Conservation (phyloP, 2,888 invertebrate species). For the Julus scandinavius region DNA sequence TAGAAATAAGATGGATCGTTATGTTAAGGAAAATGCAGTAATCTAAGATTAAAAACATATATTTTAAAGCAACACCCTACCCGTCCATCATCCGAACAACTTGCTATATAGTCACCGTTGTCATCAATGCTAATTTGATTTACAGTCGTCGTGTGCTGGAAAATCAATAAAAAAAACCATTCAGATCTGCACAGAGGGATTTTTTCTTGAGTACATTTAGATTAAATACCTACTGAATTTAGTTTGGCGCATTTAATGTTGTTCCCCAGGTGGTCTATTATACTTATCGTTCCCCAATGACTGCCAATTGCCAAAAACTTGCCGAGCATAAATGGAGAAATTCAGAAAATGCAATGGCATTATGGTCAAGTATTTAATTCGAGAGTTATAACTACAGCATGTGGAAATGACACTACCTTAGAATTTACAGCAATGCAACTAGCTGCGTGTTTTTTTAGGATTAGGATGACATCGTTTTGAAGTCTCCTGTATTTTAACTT, state of each 20-base stretch:
- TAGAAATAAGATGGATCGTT: too few species aligned
- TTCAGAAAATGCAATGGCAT: conserved; percentile 26
- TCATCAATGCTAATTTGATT: conserved; percentile 94
- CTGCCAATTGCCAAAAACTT: conserved; percentile 93
- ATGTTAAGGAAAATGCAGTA: too few species aligned
- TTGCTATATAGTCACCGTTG: conserved; percentile 93
- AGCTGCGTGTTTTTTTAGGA: conserved; percentile 85
- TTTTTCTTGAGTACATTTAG: too few species aligned
- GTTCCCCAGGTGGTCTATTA: conserved; percentile 93
- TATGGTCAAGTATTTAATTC: background rate
- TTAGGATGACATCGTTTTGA: conserved; percentile 85
- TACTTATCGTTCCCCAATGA: conserved; percentile 88
- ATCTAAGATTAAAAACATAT: background rate
- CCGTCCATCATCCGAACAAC: conserved; percentile 91
- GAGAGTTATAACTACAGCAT: background rate
- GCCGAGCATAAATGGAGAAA: conserved; percentile 60
- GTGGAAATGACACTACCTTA: conserved; percentile 71
- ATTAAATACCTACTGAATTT: conserved; percentile 67
- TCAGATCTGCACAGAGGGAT: background rate
- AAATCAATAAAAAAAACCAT: background rate
- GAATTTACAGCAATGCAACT: conserved; percentile 94
- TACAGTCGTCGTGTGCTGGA: conserved; percentile 84
- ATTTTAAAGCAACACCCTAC: conserved; percentile 65
- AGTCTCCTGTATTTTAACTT: conserved; percentile 91
- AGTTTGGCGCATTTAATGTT: conserved; percentile 77